Base-by-base conservation (phyloP, 2,797 vertebrate species). In the Gila robusta region DNA sequence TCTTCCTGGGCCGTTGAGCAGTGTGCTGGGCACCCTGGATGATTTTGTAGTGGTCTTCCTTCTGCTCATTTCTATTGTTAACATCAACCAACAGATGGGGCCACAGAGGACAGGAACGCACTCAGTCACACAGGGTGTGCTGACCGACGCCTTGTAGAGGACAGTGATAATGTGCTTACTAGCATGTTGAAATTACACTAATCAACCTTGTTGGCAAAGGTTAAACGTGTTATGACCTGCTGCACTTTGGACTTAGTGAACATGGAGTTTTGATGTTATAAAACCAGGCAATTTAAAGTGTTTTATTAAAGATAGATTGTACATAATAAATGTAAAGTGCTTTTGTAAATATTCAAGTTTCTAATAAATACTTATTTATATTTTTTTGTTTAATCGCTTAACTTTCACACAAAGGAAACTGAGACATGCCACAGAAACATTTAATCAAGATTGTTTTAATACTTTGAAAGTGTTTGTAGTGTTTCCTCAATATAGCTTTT, bases 51-150 rank as follows among this genome's bases (percentile, higher is more conserved):
- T 96, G 85, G 94, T 97, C 76, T 91, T 96, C 74, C 93, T 97
- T 86, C 94, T 98, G 64, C 91, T 97, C 5, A 95, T 94, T 89
- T 96, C 94, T 26, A 90, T 96, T 66, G 93, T 97, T 87, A 97
- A 96, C 86, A 95, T 96, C 85, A 95, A 94, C 89, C 96, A 96
- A 91, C 95, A 96, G 90, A 94, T 96, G 86, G 92, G 74, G 23
- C 92, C 95, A 73, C 95, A 95, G 90, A 44, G 89, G 89, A 82
- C 89, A 6, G 76, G 86, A 54, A 21, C 84, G 1, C 74, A 88
- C 5, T 49, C 90, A 1, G 87, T 87, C 70, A 85, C 92, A 8
- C 91, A 87, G 5, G 91, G 87, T 32, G 90, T 92, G 4, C 90
- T 91, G 37, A 91, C 89, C n/a, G 87, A 91, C 56, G 83, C 89